Percentiles rank a stretch among this genome's conserved stretches.
Conservation (phyloP, 2,797 vertebrate genomes). For the Erpetoichthys calabaricus region DNA sequence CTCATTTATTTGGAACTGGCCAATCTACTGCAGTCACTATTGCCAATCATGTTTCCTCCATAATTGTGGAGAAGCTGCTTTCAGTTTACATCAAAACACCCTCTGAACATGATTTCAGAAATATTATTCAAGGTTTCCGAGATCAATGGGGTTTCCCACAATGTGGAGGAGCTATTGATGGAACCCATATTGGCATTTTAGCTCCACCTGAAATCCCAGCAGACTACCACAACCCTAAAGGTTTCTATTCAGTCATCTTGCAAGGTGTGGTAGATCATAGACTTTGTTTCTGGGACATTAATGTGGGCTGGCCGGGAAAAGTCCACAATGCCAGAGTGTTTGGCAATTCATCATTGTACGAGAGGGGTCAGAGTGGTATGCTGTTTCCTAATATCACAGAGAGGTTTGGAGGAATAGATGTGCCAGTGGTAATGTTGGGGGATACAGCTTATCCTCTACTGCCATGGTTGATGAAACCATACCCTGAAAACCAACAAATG, state of each 20-base stretch:
- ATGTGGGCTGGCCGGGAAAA: slow-evolving; percentile 9
- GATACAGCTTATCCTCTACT: slow-evolving; percentile 12
- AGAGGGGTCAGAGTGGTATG: slow-evolving; percentile 12
- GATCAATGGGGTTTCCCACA: neutral
- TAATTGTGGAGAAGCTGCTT: neutral
- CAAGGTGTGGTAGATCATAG: slow-evolving; percentile 6
- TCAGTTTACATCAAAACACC: neutral
- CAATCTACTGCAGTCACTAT: neutral
- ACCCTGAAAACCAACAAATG: neutral
- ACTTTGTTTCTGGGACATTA: slow-evolving; percentile 6
- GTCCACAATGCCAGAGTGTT: slow-evolving; percentile 14
- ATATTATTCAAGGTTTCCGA: slow-evolving; percentile 7
- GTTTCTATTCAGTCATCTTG: slow-evolving; percentile 12
- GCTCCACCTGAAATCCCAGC: slow-evolving; percentile 2
- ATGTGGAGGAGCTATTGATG: neutral
- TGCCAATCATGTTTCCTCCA: neutral
- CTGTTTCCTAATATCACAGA: neutral
- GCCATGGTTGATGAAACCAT: slow-evolving; percentile 12
- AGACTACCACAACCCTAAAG: slow-evolving; percentile 13
- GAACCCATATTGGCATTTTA: slow-evolving; percentile 2
- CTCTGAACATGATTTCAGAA: too few relatives aligned
- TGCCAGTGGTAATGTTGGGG: slow-evolving; percentile 9
- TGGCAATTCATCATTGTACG: slow-evolving; percentile 14
- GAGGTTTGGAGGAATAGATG: neutral
- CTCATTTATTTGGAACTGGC: neutral